phyloP scores from a whole-genome alignment of 2,797 vertebrate genomes.

The Sylvia borin region DNA sequence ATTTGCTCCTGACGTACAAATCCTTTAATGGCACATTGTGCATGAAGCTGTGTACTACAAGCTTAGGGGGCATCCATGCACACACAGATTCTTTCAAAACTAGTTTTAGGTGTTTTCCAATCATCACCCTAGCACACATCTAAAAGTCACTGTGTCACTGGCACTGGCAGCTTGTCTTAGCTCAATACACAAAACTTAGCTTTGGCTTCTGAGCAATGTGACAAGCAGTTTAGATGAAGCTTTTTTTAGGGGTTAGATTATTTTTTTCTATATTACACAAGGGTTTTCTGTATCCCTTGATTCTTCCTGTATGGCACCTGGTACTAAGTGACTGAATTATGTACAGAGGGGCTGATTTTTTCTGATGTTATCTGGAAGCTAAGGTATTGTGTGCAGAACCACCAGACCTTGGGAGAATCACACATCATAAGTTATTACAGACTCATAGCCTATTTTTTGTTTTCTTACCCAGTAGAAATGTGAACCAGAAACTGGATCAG shows the following conservation, averaged over 20 bases:
- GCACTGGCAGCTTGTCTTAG: not conserved
- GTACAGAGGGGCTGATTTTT: not conserved
- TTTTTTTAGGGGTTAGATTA: not conserved
- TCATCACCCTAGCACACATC: not conserved
- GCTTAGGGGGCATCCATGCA: not conserved
- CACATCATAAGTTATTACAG: not conserved
- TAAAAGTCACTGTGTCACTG: not conserved
- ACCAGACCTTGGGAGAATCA: not conserved
- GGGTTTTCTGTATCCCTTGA: not conserved
- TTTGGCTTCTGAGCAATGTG: not conserved
- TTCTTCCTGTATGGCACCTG: not conserved
- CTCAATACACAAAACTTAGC: rapidly evolving
- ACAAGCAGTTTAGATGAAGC: not conserved
- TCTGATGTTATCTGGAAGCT: not conserved
- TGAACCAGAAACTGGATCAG: not conserved
- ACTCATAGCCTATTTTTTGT: not conserved
- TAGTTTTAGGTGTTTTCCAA: not conserved
- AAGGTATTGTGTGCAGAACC: not conserved
- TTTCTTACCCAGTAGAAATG: not conserved
- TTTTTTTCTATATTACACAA: not conserved
- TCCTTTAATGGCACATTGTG: not conserved
- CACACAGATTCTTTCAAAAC: not conserved
- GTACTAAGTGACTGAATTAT: not conserved
- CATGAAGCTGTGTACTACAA: not conserved
- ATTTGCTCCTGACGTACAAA: not conserved